These are phyloP conservation scores for Achatina immaculata DNA, from an alignment of 1,140 invertebrate species.

Conservation along the genomic window DNA sequence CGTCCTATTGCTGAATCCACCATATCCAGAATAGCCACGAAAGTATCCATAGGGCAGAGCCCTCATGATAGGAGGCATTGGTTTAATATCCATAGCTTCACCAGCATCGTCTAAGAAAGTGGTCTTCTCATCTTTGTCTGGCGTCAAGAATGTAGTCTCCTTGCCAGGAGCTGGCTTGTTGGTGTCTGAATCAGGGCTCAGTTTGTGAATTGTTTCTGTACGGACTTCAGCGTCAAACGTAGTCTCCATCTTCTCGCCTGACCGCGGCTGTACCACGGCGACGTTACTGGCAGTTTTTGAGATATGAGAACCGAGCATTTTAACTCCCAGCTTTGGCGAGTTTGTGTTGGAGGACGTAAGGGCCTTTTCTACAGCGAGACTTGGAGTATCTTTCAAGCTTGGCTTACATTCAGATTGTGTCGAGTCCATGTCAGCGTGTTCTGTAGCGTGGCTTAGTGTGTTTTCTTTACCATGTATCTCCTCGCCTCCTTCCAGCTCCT, in stretches of 20 bases:
- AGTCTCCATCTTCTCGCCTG: slow-evolving; percentile 70
- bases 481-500: background rate
- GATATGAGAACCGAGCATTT: slow-evolving; percentile 60
- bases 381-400: slow-evolving; percentile 35
- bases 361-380: slow-evolving; percentile 27
- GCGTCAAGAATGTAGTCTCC: slow-evolving; percentile 54
- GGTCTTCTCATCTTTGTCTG: slow-evolving; percentile 62
- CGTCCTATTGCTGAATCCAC: slow-evolving; percentile 53
- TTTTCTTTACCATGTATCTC: slow-evolving; percentile 1
- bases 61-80: slow-evolving; percentile 87
- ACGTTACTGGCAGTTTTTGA: slow-evolving; percentile 64
- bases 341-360: slow-evolving; percentile 49
- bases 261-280: slow-evolving; percentile 65
- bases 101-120: slow-evolving; percentile 79
- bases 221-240: slow-evolving; percentile 69
- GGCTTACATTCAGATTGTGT: slow-evolving; percentile 19
- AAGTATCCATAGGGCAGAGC: slow-evolving; percentile 64
- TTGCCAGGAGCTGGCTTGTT: slow-evolving; percentile 37
- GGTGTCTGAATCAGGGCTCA: slow-evolving; percentile 27
- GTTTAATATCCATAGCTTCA: slow-evolving; percentile 85
- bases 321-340: slow-evolving; percentile 64
- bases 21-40: slow-evolving; percentile 57
- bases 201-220: slow-evolving; percentile 63
- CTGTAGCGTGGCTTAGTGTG: background rate
- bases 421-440: slow-evolving; percentile 11